Evolutionary conservation across 2,113 vertebrate species (phyloP).

Genomic region (Smithornis capensis): DNA sequence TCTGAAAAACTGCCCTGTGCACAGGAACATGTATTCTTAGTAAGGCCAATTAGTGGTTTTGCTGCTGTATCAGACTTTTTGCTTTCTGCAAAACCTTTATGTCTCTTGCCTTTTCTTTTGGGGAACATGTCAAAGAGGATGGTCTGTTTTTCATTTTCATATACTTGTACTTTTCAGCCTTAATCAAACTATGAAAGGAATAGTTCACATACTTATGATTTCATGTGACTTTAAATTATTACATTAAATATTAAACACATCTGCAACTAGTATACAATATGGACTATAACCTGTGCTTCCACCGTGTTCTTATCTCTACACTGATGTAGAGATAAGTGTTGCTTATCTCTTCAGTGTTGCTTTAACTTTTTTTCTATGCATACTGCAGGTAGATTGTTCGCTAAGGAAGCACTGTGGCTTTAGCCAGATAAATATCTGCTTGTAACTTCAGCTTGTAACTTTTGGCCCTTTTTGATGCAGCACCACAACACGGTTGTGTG

Average conservation of each 20-base stretch:
- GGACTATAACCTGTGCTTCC: not conserved
- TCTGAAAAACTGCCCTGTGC: not conserved
- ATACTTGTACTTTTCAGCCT: not conserved
- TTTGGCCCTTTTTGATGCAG: not conserved
- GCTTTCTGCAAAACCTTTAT: conserved; percentile 71
- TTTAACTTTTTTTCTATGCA: not conserved
- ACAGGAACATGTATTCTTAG: not conserved
- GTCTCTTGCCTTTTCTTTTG: conserved; percentile 75
- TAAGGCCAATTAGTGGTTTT: not conserved
- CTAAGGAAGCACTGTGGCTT: not conserved
- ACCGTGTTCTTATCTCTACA: not conserved
- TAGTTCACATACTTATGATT: not conserved
- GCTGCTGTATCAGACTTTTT: conserved; percentile 68
- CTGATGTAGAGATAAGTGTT: not conserved
- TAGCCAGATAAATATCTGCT: not conserved
- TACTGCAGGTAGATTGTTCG: not conserved
- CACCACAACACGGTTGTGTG: not conserved
- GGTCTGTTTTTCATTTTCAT: conserved; percentile 44
- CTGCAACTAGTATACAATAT: not conserved
- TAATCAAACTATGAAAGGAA: not conserved
- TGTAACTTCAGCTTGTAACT: not conserved
- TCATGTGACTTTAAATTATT: not conserved
- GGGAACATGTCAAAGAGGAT: conserved; percentile 46
- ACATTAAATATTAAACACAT: not conserved
- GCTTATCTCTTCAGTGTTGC: not conserved